phyloP scores from a whole-genome alignment of 2,113 vertebrate genomes.

The Hoplias malabaricus region DNA sequence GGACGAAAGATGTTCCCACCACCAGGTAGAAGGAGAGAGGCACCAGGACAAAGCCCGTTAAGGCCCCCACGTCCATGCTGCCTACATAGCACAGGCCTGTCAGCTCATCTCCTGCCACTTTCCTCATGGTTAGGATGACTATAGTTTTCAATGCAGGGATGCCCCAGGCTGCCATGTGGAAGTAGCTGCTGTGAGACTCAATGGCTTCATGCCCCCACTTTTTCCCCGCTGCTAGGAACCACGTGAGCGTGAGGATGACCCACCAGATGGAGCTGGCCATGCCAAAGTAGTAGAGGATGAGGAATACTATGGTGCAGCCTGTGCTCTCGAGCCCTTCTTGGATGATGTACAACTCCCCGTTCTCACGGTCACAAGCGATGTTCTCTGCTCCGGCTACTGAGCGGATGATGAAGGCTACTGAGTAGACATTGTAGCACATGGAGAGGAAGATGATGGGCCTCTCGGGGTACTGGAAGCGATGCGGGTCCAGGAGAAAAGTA shows the following conservation, averaged over 20 bases:
- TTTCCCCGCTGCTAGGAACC: slow-evolving; percentile 96
- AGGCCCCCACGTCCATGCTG: slow-evolving; percentile 82
- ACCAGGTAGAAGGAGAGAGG: slow-evolving; percentile 93
- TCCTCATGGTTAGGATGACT: slow-evolving; percentile 92
- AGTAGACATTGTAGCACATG: slow-evolving; percentile 99
- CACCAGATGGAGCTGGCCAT: slow-evolving; percentile 99
- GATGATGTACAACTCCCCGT: slow-evolving; percentile 89
- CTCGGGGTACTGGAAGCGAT: slow-evolving; percentile 97
- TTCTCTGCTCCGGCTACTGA: slow-evolving; percentile 89
- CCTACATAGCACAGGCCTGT: slow-evolving; percentile 96
- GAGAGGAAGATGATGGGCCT: slow-evolving; percentile 97
- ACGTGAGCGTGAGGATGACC: slow-evolving; percentile 95
- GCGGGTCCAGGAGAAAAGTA: slow-evolving; percentile 94
- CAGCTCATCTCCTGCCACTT: slow-evolving; percentile 94
- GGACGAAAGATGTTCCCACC: slow-evolving; percentile 93
- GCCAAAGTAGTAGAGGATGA: slow-evolving; percentile 96
- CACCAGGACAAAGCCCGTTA: slow-evolving; percentile 91
- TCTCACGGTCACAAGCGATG: slow-evolving; percentile 93
- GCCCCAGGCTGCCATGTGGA: slow-evolving; percentile 97
- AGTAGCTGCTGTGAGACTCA: slow-evolving; percentile 95
- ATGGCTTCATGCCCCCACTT: slow-evolving; percentile 99
- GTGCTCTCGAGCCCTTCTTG: slow-evolving; percentile 95
- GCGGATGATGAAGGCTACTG: slow-evolving; percentile 94
- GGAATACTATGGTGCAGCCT: slow-evolving; percentile 95
- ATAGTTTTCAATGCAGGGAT: slow-evolving; percentile 95